Evolutionary conservation across 2,797 vertebrate species (phyloP), one percentile per base, ranked within the genome.

Genomic region (Microctenopoma steveboyesi): DNA sequence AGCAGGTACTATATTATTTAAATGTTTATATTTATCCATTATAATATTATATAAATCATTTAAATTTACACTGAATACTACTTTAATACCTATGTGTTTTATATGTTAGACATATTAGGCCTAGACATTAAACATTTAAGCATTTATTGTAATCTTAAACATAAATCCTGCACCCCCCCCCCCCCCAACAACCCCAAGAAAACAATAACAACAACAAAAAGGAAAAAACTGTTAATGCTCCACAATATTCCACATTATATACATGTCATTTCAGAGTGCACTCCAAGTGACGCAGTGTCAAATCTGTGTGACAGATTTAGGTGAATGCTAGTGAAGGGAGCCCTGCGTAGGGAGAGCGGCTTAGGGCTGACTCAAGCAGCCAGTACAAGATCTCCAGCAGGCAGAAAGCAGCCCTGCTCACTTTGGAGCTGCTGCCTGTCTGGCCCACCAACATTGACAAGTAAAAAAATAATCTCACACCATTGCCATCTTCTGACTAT

Each of bases 231-330:
- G 40, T 81, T 77, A 77, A 83, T 69, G 89, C 91, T 94, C 89
- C 96, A 97, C 96, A 97, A 95, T 96, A 97, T 97, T 96, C 95
- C 95, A 95, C 94, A 97, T 98, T 98, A 98, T 96, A 97, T 97
- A 95, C 94, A 95, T 98, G 97, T 98, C 96, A 98, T 93, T 96
- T 95, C 95, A 91, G 95, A 95, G 95, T 94, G 95, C 93, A 89
- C 92, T 92, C 92, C 92, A 93, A 97, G 96, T 95, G 95, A 96
- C 93, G 93, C 90, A 85, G 96, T 96, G 97, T 97, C 97, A 98
- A 98, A 99, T 99, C 96, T 98, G 96, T 95, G 94, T 98, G 97
- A 99, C 97, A 99, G 97, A 98, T 98, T 99, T 96, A 97, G 97
- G 98, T 98, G 96, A 99, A 96, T 91, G 93, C 95, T 93, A 94